Conservation (phyloP, 2,797 vertebrate species). For the Pseudochromis fuscus region DNA sequence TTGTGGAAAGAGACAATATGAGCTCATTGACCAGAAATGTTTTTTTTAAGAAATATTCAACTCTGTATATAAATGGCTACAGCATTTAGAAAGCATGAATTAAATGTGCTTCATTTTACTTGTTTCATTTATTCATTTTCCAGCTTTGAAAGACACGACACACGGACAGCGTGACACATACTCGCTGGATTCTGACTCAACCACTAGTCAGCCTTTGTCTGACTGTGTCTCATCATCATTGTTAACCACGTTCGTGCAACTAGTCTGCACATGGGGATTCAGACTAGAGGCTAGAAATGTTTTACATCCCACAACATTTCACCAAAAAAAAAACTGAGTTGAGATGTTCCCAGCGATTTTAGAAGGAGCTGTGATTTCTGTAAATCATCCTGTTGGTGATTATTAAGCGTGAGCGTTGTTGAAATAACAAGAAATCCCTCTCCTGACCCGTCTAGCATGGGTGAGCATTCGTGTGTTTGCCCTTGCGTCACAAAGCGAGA, state of each 20-base stretch:
- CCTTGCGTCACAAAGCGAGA: conserved; percentile 34
- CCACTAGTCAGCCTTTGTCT: conserved; percentile 6
- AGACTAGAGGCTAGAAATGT: not conserved
- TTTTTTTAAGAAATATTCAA: conserved; percentile 2
- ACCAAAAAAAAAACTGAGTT: conserved; percentile 4
- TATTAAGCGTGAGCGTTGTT: conserved; percentile 6
- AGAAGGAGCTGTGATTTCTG: not conserved
- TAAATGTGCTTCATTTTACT: too few relatives aligned
- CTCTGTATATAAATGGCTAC: too few relatives aligned
- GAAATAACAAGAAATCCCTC: conserved; percentile 18
- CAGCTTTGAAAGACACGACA: not conserved
- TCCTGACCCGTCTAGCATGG: not conserved
- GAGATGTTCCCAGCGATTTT: not conserved
- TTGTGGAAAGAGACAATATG: not conserved
- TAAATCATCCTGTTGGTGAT: conserved; percentile 9
- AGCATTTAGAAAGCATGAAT: too few relatives aligned
- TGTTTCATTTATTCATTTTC: too few relatives aligned
- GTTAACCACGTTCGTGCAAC: not conserved
- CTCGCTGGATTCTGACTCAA: conserved; percentile 28
- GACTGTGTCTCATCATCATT: conserved; percentile 3
- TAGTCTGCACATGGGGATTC: not conserved
- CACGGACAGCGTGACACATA: not conserved
- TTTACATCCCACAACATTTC: not conserved
- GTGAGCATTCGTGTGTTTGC: conserved; percentile 12
- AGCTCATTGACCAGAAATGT: not conserved